These are phyloP conservation scores for Gymnothorax javanicus DNA, from an alignment of 2,797 vertebrate genomes.

Conservation along the genomic window DNA sequence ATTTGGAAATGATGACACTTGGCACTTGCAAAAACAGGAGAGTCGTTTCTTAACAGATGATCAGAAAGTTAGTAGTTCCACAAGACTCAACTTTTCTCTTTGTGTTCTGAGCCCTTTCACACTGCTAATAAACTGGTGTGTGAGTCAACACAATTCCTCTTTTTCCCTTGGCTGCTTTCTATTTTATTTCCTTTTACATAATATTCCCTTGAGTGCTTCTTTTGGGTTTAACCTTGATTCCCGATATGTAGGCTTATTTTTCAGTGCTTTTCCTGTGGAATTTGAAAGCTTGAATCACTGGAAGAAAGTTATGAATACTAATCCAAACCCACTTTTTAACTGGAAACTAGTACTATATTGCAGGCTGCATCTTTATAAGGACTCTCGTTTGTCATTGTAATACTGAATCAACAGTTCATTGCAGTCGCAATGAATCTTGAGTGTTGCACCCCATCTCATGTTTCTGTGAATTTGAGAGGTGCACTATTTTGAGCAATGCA, in stretches of 20 bases:
- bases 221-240: background rate
- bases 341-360: background rate
- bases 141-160: conserved; percentile 23
- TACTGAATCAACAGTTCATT: background rate
- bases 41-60: background rate
- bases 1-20: background rate
- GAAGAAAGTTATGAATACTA: background rate
- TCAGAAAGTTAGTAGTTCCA: conserved; percentile 24
- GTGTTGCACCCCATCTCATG: background rate
- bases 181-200: conserved; percentile 34
- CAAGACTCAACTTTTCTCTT: conserved; percentile 17
- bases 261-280: background rate
- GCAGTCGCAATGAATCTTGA: too few relatives aligned
- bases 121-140: conserved; percentile 40
- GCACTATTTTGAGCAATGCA: background rate
- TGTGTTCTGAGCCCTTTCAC: conserved; percentile 32
- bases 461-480: background rate
- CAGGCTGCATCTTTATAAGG: background rate
- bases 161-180: conserved; percentile 37
- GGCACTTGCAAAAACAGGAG: background rate
- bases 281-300: background rate
- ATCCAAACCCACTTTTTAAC: conserved; percentile 8
- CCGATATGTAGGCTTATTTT: background rate
- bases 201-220: conserved; percentile 21
- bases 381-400: background rate